Conservation (phyloP, 2,113 vertebrate genomes). For the Panurus biarmicus region DNA sequence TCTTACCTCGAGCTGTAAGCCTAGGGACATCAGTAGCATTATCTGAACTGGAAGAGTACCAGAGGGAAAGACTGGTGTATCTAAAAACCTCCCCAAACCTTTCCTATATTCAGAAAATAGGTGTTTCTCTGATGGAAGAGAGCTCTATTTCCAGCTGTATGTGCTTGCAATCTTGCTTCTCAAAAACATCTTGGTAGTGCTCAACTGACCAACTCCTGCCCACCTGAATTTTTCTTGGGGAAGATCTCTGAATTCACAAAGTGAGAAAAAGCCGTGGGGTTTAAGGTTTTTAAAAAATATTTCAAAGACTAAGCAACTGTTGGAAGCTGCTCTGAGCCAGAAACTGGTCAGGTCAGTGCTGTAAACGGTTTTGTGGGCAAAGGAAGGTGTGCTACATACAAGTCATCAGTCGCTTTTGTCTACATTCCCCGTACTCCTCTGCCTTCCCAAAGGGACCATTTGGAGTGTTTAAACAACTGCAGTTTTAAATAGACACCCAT, state of each 20-base stretch:
- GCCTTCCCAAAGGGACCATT: background rate
- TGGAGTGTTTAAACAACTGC: slow-evolving; percentile 5
- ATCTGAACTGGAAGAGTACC: background rate
- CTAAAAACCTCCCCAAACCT: background rate
- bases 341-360: background rate
- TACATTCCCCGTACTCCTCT: background rate
- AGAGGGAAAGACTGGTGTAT: background rate
- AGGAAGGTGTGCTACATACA: background rate
- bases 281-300: background rate
- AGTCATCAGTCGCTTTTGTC: background rate
- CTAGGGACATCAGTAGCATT: slow-evolving; percentile 21
- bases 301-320: background rate
- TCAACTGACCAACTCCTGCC: background rate
- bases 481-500: background rate
- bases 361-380: background rate
- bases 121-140: background rate
- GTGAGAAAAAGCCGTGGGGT: background rate
- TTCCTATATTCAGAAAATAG: background rate
- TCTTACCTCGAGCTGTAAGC: background rate
- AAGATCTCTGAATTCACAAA: background rate
- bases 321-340: background rate
- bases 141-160: background rate
- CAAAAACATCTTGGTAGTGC: background rate
- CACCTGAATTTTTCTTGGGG: background rate
- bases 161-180: background rate